phyloP scores from a whole-genome alignment of 2,113 vertebrate species.

The Hyaena hyaena region DNA sequence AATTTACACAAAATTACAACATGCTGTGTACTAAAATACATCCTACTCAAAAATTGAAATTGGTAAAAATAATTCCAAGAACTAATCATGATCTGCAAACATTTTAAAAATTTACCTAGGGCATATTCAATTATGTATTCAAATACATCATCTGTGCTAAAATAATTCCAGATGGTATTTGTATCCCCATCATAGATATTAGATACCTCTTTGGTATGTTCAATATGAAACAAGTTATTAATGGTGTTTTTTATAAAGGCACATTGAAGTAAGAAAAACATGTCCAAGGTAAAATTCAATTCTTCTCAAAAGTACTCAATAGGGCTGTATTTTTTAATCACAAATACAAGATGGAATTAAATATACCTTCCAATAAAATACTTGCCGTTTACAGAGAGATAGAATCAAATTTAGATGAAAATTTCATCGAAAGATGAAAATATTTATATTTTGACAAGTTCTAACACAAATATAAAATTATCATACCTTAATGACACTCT shows the following conservation, averaged over 20 bases:
- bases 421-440: constrained; percentile 37
- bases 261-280: constrained; percentile 76
- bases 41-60: constrained; percentile 80
- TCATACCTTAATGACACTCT: constrained; percentile 18
- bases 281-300: constrained; percentile 44
- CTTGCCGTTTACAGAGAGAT: constrained; percentile 55
- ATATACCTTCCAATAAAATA: constrained; percentile 53
- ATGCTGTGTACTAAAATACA: constrained; percentile 81
- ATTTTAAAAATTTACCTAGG: constrained; percentile 70
- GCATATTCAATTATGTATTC: constrained; percentile 77
- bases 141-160: constrained; percentile 79
- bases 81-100: constrained; percentile 66
- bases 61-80: constrained; percentile 81
- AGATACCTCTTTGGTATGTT: constrained; percentile 82
- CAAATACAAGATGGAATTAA: constrained; percentile 53
- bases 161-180: constrained; percentile 48
- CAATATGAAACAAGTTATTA: constrained; percentile 78
- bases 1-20: constrained; percentile 85
- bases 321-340: constrained; percentile 74
- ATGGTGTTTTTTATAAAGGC: constrained; percentile 76
- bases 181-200: constrained; percentile 30
- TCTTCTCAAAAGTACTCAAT: constrained; percentile 60
- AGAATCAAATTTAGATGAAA: background rate
- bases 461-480: constrained; percentile 49
- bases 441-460: constrained; percentile 56